phyloP scores from a whole-genome alignment of 2,797 vertebrate species.

The Heliangelus exortis region DNA sequence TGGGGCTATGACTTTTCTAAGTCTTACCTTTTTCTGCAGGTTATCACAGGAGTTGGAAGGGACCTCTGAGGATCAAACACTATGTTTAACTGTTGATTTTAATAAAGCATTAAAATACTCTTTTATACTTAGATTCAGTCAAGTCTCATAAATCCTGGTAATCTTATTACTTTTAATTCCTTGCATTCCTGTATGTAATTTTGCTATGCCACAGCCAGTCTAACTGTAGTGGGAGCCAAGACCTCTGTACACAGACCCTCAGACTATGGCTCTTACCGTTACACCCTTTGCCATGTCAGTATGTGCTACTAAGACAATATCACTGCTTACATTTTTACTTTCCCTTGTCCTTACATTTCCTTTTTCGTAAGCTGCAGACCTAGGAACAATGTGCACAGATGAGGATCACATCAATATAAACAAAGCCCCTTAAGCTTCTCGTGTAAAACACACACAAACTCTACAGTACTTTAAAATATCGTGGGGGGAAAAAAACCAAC shows the following conservation, averaged over 20 bases:
- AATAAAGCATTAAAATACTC: background rate
- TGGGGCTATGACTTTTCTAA: background rate
- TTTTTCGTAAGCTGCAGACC: background rate
- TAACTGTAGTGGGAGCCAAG: background rate
- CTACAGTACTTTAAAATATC: background rate
- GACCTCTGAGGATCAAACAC: no score
- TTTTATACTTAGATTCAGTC: background rate
- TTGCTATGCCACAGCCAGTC: background rate
- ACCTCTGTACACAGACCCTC: background rate
- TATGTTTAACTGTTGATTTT: conserved; percentile 15
- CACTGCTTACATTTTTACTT: background rate
- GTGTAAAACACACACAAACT: background rate
- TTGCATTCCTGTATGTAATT: conserved; percentile 40
- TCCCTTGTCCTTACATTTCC: background rate
- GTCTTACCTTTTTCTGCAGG: background rate
- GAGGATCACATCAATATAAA: background rate
- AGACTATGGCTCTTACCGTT: background rate
- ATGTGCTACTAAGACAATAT: background rate
- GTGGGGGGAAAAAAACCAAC: fast-evolving
- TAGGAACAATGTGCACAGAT: background rate
- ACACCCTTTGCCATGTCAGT: background rate
- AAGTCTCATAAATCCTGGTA: background rate
- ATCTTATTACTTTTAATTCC: conserved; percentile 31
- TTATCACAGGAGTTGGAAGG: background rate
- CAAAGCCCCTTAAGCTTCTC: background rate